These are phyloP conservation scores for Drosophila dives DNA, from an alignment of 2,888 invertebrate genomes.

Conservation along the genomic window DNA sequence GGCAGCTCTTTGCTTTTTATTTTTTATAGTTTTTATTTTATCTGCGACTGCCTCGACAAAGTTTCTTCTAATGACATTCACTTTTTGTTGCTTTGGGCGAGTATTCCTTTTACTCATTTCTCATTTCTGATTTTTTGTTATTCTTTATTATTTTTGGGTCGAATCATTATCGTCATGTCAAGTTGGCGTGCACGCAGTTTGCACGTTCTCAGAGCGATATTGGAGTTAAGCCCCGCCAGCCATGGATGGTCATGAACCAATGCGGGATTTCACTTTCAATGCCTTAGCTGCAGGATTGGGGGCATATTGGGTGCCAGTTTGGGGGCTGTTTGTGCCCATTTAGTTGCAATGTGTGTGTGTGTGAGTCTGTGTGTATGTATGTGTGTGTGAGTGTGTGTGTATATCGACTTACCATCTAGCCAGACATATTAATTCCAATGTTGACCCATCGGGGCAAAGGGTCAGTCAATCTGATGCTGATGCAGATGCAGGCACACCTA, in stretches of 20 bases:
- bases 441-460: slow-evolving; percentile 46
- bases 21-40: slow-evolving; percentile 47
- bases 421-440: slow-evolving; percentile 63
- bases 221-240: slow-evolving; percentile 55
- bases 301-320: slow-evolving; percentile 33
- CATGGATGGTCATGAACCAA: slow-evolving; percentile 56
- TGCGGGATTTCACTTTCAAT: slow-evolving; percentile 75
- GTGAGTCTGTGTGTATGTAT: neutral
- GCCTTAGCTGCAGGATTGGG: slow-evolving; percentile 66
- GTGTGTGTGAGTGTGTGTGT: neutral
- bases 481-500: slow-evolving; percentile 47
- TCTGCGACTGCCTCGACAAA: slow-evolving; percentile 66
- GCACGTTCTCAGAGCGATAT: slow-evolving; percentile 62
- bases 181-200: slow-evolving; percentile 76
- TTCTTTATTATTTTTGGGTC: slow-evolving; percentile 63
- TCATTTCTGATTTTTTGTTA: slow-evolving; percentile 7
- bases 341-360: slow-evolving; percentile 1
- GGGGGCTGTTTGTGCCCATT: slow-evolving; percentile 43
- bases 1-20: slow-evolving; percentile 34
- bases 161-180: slow-evolving; percentile 77
- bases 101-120: slow-evolving; percentile 8
- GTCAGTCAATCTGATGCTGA: slow-evolving; percentile 49
- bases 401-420: slow-evolving; percentile 57
- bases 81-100: slow-evolving; percentile 56
- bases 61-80: slow-evolving; percentile 76